These are phyloP conservation scores for Drosophila teissieri DNA, from an alignment of 1,140 invertebrate genomes.

Conservation along the genomic window DNA sequence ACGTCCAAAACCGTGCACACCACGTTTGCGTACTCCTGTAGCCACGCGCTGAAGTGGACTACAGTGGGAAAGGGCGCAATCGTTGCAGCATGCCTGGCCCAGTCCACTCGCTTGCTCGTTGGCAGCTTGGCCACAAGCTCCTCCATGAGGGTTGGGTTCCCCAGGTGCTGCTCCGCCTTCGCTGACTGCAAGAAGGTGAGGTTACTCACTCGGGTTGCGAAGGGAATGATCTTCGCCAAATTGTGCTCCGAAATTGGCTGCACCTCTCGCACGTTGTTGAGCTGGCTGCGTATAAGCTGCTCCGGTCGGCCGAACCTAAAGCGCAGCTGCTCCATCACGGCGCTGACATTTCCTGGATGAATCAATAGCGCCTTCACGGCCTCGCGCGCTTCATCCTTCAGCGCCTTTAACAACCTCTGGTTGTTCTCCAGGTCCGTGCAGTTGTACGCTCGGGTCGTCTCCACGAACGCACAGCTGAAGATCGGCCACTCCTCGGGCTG, in stretches of 20 bases:
- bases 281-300: constrained; percentile 6
- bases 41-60: not conserved
- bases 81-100: too few species aligned
- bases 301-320: constrained; percentile 4
- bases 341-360: not conserved
- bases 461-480: not conserved
- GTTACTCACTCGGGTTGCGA: too few species aligned
- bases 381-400: constrained; percentile 2
- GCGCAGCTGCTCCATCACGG: not conserved
- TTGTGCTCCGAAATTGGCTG: not conserved
- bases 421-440: not conserved
- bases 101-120: too few species aligned
- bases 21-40: not conserved
- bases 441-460: not conserved
- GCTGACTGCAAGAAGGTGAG: not conserved
- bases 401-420: not conserved
- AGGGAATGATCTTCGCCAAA: too few species aligned
- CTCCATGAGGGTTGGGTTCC: not conserved
- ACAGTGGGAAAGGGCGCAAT: too few species aligned
- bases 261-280: not conserved
- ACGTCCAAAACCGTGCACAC: not conserved
- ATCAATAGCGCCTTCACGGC: not conserved
- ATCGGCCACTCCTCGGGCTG: not conserved
- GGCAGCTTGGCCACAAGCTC: too few species aligned
- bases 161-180: not conserved